These are phyloP conservation scores for Setophaga kirtlandii DNA, from an alignment of 2,113 vertebrate species.

Conservation along the genomic window DNA sequence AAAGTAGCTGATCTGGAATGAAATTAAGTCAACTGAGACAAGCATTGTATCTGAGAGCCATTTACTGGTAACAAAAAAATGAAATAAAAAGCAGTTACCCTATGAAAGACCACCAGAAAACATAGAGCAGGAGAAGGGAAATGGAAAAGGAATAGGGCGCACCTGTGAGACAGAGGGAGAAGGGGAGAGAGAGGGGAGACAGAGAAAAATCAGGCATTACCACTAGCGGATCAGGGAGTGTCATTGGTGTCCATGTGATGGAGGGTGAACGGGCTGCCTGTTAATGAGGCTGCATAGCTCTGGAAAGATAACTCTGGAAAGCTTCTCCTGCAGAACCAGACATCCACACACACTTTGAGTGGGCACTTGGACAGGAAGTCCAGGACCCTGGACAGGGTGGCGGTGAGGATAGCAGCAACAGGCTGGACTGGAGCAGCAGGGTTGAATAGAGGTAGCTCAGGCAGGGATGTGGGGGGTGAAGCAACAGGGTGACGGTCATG, in stretches of 20 bases:
- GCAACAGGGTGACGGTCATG: neutral
- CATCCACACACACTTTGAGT: neutral
- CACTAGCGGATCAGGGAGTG: neutral
- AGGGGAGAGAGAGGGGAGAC: too few relatives aligned
- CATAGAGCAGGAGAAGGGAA: neutral
- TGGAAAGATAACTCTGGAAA: neutral
- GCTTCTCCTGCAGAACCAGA: neutral
- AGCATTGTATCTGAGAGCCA: neutral
- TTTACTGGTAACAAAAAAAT: too few relatives aligned
- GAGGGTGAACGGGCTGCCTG: neutral
- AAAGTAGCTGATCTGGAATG: neutral
- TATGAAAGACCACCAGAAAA: neutral
- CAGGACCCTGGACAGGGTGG: neutral
- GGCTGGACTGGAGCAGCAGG: too few relatives aligned
- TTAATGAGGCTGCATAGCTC: neutral
- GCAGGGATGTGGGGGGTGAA: fast-evolving
- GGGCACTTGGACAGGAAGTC: neutral
- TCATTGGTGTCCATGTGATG: fast-evolving
- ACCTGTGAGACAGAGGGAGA: fast-evolving
- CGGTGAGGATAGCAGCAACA: fast-evolving
- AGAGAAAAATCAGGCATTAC: too few relatives aligned
- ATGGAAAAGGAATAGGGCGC: neutral
- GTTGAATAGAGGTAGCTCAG: neutral
- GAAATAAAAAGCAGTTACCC: neutral
- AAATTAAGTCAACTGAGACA: neutral